These are phyloP conservation scores for Tetheella fluctuosa DNA, from an alignment of 2,888 invertebrate species.

Conservation along the genomic window DNA sequence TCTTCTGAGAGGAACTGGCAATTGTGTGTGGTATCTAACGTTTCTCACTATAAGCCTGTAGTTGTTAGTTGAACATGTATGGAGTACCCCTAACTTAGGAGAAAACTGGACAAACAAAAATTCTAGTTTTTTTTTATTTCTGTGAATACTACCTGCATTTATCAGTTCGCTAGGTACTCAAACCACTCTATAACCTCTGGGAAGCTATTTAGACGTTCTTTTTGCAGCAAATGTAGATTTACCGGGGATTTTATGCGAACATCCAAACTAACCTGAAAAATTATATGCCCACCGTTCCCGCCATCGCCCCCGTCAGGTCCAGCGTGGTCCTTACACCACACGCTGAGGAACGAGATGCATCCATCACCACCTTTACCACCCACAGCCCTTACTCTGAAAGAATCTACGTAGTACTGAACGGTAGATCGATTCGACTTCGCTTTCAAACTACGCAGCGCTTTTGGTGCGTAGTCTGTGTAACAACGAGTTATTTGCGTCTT, in stretches of 20 bases:
- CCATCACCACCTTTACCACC: conserved; percentile 98
- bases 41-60: too few relatives aligned
- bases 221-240: neutral
- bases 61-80: too few relatives aligned
- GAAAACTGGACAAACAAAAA: too few relatives aligned
- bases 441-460: conserved; percentile 70
- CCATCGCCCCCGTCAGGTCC: conserved; percentile 99
- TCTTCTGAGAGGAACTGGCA: too few relatives aligned
- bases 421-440: conserved; percentile 65
- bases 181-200: neutral
- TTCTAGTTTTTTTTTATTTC: too few relatives aligned
- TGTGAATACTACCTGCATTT: too few relatives aligned
- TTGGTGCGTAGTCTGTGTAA: conserved; percentile 59
- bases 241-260: too few relatives aligned
- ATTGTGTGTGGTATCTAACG: too few relatives aligned
- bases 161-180: neutral
- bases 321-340: conserved; percentile 93
- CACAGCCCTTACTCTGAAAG: conserved; percentile 85
- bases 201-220: neutral
- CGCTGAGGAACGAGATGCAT: conserved; percentile 92
- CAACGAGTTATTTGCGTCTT: conserved; percentile 30
- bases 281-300: conserved; percentile 97
- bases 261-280: conserved; percentile 83
- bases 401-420: conserved; percentile 88
- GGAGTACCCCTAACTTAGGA: too few relatives aligned